Conservation (phyloP, 2,888 invertebrate genomes). For the Leptarthrus brevirostris region DNA sequence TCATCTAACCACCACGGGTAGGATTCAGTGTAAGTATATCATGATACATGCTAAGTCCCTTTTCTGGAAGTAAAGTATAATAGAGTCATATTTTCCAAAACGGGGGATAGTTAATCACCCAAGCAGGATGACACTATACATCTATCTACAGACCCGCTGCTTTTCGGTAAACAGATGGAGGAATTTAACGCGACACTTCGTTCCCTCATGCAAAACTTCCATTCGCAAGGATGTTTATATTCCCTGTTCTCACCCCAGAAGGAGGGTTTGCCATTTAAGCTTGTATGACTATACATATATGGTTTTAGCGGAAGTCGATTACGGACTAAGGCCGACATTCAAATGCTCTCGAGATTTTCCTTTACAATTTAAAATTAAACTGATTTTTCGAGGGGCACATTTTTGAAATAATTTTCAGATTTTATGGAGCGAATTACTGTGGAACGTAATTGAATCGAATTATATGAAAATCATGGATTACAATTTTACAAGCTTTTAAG, state of each 20-base stretch:
- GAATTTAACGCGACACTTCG: constrained; percentile 34
- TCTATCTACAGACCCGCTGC: constrained; percentile 14
- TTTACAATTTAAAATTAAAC: neutral
- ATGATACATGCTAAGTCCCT: constrained; percentile 25
- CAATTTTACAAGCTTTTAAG: constrained; percentile 40
- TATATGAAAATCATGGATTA: constrained; percentile 49
- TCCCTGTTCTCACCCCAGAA: constrained; percentile 26
- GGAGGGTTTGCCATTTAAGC: constrained; percentile 13
- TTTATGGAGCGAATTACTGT: constrained; percentile 46
- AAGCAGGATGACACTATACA: constrained; percentile 36
- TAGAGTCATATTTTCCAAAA: constrained; percentile 48
- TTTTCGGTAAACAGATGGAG: constrained; percentile 11
- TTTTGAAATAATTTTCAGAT: constrained; percentile 46
- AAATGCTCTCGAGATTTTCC: constrained; percentile 8
- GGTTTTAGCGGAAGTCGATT: constrained; percentile 25
- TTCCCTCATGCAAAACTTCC: constrained; percentile 3
- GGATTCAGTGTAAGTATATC: neutral
- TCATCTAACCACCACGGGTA: neutral
- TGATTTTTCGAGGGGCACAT: constrained; percentile 15
- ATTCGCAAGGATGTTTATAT: constrained; percentile 21
- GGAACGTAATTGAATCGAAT: constrained; percentile 45
- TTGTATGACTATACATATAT: constrained; percentile 19
- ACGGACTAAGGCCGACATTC: neutral
- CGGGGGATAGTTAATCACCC: constrained; percentile 48
- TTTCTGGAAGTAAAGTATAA: constrained; percentile 2